A percentile compares a stretch with the other conserved stretches of the same genome.
Conservation (phyloP, 2,888 invertebrate species). For the Cinara cedri region DNA sequence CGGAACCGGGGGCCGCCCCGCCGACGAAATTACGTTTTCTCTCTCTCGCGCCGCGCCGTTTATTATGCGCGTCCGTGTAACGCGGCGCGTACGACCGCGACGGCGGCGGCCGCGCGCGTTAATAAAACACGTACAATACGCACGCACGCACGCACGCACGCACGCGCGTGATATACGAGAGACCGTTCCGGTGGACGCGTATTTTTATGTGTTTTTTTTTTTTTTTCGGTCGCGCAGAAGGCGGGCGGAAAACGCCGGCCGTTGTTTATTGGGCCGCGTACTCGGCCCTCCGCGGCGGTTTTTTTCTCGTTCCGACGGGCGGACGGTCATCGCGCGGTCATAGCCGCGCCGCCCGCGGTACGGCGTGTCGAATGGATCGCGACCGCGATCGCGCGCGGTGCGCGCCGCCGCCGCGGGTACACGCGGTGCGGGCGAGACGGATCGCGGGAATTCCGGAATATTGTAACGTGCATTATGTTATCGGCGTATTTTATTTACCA, state of each 20-base stretch:
- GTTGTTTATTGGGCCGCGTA: conserved; percentile 36
- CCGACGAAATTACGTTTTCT: too few species aligned
- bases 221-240: neutral
- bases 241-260: neutral
- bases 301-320: too few species aligned
- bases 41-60: too few species aligned
- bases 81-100: too few species aligned
- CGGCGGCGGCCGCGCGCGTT: neutral
- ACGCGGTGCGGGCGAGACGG: neutral
- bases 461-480: neutral
- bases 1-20: too few species aligned
- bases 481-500: neutral
- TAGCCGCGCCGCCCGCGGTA: neutral
- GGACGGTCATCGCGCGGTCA: neutral
- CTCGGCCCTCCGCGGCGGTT: neutral
- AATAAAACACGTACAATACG: neutral
- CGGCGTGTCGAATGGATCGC: conserved; percentile 32
- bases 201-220: neutral
- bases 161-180: neutral
- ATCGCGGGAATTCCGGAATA: conserved; percentile 16
- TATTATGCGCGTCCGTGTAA: too few species aligned
- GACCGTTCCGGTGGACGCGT: neutral
- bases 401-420: neutral
- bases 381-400: neutral
- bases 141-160: neutral